Percentiles rank a stretch among this genome's conserved stretches.
phyloP scores from a whole-genome alignment of 2,797 vertebrate species.

The Sebastes ruberrimus region DNA sequence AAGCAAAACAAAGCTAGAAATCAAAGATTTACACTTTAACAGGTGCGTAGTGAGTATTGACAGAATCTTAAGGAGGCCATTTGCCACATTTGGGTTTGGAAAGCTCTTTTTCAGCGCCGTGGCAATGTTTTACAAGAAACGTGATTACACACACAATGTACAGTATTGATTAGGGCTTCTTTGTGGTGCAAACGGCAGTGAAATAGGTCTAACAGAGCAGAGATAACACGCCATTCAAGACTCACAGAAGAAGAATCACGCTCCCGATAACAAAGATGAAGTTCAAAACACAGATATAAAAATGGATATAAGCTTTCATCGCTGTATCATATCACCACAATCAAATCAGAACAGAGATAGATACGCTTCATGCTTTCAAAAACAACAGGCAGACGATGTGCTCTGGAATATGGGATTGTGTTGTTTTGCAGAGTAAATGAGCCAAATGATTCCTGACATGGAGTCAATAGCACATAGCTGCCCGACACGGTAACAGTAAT shows the following conservation, averaged over 20 bases:
- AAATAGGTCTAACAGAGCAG: slow-evolving; percentile 28
- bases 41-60: slow-evolving; percentile 2
- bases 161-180: slow-evolving; percentile 42
- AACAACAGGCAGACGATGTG: slow-evolving; percentile 23
- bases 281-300: slow-evolving; percentile 56
- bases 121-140: slow-evolving; percentile 32
- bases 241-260: not conserved
- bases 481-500: slow-evolving; percentile 40
- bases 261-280: slow-evolving; percentile 42
- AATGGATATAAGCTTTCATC: slow-evolving; percentile 52
- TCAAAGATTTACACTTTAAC: slow-evolving; percentile 4
- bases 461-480: slow-evolving; percentile 47
- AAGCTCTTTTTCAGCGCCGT: not conserved
- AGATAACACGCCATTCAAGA: slow-evolving; percentile 27
- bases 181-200: slow-evolving; percentile 34
- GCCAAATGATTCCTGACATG: slow-evolving; percentile 57
- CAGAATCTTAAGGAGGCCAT: slow-evolving; percentile 13
- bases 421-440: slow-evolving; percentile 54
- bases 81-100: slow-evolving; percentile 19
- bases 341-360: slow-evolving; percentile 42
- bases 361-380: slow-evolving; percentile 34
- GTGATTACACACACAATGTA: slow-evolving; percentile 29
- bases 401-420: slow-evolving; percentile 30
- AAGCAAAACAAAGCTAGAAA: not conserved
- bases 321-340: slow-evolving; percentile 25